Evolutionary conservation across 2,113 vertebrate genomes (phyloP).

Genomic region (mouse (Mus musculus)): DNA sequence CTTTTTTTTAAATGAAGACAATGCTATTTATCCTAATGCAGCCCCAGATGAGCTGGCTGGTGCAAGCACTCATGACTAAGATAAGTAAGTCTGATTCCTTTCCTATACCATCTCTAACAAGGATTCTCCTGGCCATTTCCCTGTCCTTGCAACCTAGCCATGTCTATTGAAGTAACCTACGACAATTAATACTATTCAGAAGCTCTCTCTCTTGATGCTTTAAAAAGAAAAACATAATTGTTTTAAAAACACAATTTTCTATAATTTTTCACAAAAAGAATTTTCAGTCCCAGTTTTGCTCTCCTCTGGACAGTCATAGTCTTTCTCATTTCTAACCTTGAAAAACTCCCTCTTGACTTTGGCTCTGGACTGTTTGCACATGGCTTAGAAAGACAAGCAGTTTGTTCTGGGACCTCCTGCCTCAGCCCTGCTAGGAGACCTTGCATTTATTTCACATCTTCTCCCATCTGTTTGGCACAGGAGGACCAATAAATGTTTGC

Average conservation of each 20-base stretch:
- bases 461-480: neutral
- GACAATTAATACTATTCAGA: neutral
- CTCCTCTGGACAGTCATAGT: neutral
- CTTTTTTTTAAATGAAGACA: constrained; percentile 18
- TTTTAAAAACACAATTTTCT: neutral
- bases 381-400: neutral
- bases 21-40: neutral
- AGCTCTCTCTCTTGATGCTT: neutral
- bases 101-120: neutral
- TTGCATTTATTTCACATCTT: neutral
- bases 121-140: neutral
- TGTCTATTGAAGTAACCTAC: neutral
- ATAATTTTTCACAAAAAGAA: neutral
- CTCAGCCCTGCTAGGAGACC: neutral
- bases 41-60: neutral
- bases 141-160: neutral
- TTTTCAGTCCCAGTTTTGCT: neutral
- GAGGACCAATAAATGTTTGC: neutral
- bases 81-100: neutral
- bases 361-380: neutral
- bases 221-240: neutral
- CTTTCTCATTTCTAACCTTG: neutral
- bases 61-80: neutral
- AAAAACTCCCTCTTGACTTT: neutral
- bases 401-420: neutral